Evolutionary conservation across 1,140 invertebrate species (phyloP).

Genomic region (Drosophila tristis): DNA sequence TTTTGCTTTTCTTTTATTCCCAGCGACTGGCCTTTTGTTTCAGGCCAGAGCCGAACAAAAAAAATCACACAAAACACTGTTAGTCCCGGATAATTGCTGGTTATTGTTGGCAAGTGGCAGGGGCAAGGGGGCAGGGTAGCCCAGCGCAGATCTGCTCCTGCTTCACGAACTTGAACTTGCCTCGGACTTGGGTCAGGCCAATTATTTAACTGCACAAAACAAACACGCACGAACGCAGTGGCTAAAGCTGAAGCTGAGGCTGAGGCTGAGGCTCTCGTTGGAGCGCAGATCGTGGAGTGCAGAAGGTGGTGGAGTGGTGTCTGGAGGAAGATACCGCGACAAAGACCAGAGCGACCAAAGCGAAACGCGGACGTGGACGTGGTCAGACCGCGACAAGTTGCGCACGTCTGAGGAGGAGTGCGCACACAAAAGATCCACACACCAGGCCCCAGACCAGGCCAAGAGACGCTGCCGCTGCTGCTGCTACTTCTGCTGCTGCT

Average conservation of each 20-base stretch:
- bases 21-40: conserved; percentile 49
- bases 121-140: conserved; percentile 2
- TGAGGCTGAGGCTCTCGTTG: conserved; percentile 24
- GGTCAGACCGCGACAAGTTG: conserved; percentile 78
- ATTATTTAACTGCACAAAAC: conserved; percentile 45
- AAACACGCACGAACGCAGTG: conserved; percentile 19
- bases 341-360: conserved; percentile 31
- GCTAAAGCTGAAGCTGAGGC: conserved; percentile 16
- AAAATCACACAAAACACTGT: conserved; percentile 54
- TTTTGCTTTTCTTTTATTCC: conserved; percentile 5
- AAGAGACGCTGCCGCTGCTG: conserved; percentile 44
- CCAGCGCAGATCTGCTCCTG: conserved; percentile 10
- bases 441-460: conserved; percentile 55
- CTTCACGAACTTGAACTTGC: conserved; percentile 40
- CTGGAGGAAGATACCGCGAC: conserved; percentile 37
- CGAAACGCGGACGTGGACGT: conserved; percentile 3
- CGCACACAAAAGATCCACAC: conserved; percentile 76
- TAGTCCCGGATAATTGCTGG: conserved; percentile 49
- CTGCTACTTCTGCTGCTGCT: neutral
- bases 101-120: conserved; percentile 6
- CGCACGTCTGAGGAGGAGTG: conserved; percentile 73
- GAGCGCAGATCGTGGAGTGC: conserved; percentile 20
- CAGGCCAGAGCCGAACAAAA: conserved; percentile 15
- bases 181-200: conserved; percentile 48
- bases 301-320: neutral